Evolutionary conservation across 2,113 vertebrate species (phyloP), one percentile per base, ranked within the genome.

Genomic region (Geothlypis trichas): DNA sequence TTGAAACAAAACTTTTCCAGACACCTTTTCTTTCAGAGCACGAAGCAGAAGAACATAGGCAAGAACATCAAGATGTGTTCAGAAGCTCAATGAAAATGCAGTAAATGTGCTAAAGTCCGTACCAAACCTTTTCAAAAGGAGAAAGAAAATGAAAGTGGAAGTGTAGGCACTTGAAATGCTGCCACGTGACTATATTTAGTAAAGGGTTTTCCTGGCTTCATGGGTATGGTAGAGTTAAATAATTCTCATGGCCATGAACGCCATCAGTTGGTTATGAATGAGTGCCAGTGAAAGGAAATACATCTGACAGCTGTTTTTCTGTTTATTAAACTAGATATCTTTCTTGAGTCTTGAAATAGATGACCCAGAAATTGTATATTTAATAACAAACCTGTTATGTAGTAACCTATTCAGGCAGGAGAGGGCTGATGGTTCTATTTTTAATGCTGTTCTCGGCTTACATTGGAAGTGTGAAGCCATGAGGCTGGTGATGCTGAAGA

Each of bases 281-380:
- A 94, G 71, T 95, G 91, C 92, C 96, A 97, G 91, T 69, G 84
- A 95, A 95, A 94, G 94, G 92, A 95, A 94, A 95, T 91, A 92
- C 28, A 67, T 73, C 69, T 82, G 94, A 94, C 95, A 96, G 84
- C 95, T 96, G 96, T 87, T 97, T 95, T 94, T 92, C 81, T 95
- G 96, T 96, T 96, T 92, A 90, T 91, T 93, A 94, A 93, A 93
- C 65, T 33, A 88, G 88, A 71, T 96, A 28, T 68, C 92, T 89
- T 84, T 82, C 58, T 79, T 63, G 27, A 82, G 67, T 73, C 89
- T 87, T 79, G 91, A 96, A 96, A 95, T 96, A 96, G 96, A 95
- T 96, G 95, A 95, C 95, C 96, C 92, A 97, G 95, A 95, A 96
- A 89, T 93, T 94, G 89, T 51, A 83, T 92, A 92, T 96, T 95